These are phyloP conservation scores for Brachyptera putata DNA, from an alignment of 2,888 invertebrate genomes.

Conservation along the genomic window DNA sequence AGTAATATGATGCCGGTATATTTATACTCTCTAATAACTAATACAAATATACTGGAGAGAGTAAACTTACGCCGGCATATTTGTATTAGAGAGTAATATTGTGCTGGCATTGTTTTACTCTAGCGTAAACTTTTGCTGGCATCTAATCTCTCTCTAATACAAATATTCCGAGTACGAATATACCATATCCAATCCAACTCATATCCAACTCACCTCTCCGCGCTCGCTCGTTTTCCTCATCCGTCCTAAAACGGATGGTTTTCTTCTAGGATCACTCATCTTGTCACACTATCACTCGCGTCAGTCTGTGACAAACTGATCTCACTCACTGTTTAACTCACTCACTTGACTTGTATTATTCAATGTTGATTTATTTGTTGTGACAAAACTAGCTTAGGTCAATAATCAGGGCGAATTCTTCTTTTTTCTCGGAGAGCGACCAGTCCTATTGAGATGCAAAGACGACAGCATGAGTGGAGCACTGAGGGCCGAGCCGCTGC, in stretches of 20 bases:
- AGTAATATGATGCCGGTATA: too few species aligned
- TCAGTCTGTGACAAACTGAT: background rate
- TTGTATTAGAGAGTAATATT: too few species aligned
- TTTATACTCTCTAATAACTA: too few species aligned
- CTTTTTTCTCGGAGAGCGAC: conserved; percentile 11
- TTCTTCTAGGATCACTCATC: conserved; percentile 10
- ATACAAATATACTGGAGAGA: too few species aligned
- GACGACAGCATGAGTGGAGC: background rate
- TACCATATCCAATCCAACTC: too few species aligned
- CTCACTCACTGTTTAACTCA: background rate
- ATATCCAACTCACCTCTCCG: conserved; percentile 13
- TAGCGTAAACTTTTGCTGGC: too few species aligned
- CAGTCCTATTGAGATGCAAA: background rate
- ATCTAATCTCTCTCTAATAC: too few species aligned
- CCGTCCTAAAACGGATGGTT: background rate
- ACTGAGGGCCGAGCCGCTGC: too few species aligned
- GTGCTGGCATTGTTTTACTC: too few species aligned
- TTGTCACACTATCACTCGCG: background rate
- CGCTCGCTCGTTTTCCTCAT: conserved; percentile 19
- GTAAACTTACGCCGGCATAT: too few species aligned
- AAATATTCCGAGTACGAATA: too few species aligned
- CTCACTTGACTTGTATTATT: background rate
- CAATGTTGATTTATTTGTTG: conserved; percentile 9
- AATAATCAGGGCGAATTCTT: background rate
- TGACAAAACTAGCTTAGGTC: background rate